A percentile compares a stretch with the other conserved stretches of the same genome.
phyloP scores from a whole-genome alignment of 30 jellyfish, hydroid and myxozoan genomes.

The Rhopilema esculentum region DNA sequence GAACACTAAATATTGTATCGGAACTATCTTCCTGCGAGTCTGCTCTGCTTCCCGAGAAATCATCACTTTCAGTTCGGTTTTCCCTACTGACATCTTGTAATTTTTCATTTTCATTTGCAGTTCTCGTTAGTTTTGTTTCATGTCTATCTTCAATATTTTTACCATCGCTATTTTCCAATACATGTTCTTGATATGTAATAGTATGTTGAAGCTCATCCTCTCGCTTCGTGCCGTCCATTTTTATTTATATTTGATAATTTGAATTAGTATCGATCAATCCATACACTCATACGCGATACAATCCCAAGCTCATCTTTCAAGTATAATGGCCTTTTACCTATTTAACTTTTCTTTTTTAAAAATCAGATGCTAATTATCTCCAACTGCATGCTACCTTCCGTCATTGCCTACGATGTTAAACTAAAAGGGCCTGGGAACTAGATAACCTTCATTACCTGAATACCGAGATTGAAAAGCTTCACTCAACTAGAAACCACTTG shows the following conservation, averaged over 20 bases:
- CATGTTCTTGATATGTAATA: background rate
- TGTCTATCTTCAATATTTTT: background rate
- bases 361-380: too few species aligned
- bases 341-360: too few species aligned
- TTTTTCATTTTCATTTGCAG: background rate
- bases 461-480: background rate
- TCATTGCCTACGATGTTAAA: too few species aligned
- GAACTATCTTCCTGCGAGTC: constrained; percentile 32
- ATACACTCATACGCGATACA: too few species aligned
- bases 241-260: too few species aligned
- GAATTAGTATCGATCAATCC: too few species aligned
- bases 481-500: constrained; percentile 34
- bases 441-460: background rate
- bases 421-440: constrained; percentile 53
- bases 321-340: too few species aligned
- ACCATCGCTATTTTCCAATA: background rate
- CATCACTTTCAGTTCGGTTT: constrained; percentile 3
- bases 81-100: background rate
- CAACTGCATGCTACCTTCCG: too few species aligned
- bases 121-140: too few species aligned
- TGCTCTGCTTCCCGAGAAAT: constrained; percentile 18
- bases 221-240: too few species aligned
- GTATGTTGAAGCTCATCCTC: constrained; percentile 11
- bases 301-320: too few species aligned
- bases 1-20: constrained; percentile 67